Base-by-base conservation (phyloP, 2,888 invertebrate species). In the Sesia apiformis region DNA sequence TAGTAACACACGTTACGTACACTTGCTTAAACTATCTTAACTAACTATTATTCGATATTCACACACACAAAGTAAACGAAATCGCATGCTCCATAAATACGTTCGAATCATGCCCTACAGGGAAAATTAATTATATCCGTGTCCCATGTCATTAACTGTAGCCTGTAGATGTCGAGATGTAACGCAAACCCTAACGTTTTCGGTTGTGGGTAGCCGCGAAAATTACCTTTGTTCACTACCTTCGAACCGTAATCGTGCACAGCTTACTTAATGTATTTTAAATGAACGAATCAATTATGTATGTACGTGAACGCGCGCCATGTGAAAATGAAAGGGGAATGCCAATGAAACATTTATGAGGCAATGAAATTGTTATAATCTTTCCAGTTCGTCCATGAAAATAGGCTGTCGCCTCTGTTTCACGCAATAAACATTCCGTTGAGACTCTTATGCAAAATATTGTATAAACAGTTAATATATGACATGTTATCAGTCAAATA, bases 231-330 rank as follows among this genome's bases (percentile, higher is more conserved):
- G 64, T 74, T 69, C 66, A 62, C 63, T 60, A 57, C 65, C 58
- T 56, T 57, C 62, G 62, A 65, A 66, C 66, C 61, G 66, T 67
- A 69, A 74, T 79, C 72, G 70, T 72, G 69, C 66, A 64, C 68
- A 57, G 67, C 63, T 61, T 65, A 61, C 69, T 73, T 81, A 81
- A 81, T 84, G 78, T 81, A 81, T 81, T 80, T 83, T 82, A 78
- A 80, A 84, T 78, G 74, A 77, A 76, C 65, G 65, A 71, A 76
- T 81, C 72, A 76, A 78, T 80, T 80, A 81, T 81, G 70, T 69
- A 79, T 65, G 64, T 59, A 68, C 61, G 59, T 62, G 66, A 66
- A 72, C 69, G 64, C 63, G 67, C 65, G 64, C 63, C 63, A 69
- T 63, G 63, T 71, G 71, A 73, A 76, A 78, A 74, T 72, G 70